phyloP scores from a whole-genome alignment of 2,797 vertebrate species.

The Poeciliopsis turneri region DNA sequence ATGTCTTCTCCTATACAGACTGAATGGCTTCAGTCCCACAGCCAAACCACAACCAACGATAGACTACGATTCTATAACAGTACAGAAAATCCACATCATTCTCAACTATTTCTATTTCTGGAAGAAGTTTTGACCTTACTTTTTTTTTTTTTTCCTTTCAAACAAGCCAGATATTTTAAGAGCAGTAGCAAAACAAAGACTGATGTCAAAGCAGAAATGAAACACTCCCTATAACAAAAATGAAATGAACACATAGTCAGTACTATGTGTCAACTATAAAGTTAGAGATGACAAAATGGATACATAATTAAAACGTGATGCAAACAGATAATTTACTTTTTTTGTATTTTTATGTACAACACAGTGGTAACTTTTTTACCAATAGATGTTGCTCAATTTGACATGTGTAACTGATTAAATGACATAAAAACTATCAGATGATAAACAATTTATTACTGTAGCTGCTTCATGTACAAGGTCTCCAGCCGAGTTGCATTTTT shows the following conservation, averaged over 20 bases:
- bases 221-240: neutral
- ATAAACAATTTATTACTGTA: neutral
- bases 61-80: too few species aligned
- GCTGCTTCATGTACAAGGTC: neutral
- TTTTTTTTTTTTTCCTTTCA: too few species aligned
- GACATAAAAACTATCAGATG: neutral
- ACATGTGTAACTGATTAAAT: neutral
- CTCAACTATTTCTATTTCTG: too few species aligned
- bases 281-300: neutral
- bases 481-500: neutral
- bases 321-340: neutral
- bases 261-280: neutral
- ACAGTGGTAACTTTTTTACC: neutral
- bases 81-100: too few species aligned
- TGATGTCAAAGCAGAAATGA: neutral
- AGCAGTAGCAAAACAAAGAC: neutral
- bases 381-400: neutral
- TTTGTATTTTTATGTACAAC: neutral
- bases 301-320: neutral
- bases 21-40: too few species aligned
- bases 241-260: neutral
- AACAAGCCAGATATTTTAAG: neutral
- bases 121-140: neutral
- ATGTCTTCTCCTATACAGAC: neutral
- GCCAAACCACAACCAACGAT: too few species aligned